These are phyloP conservation scores for Hirundichthys speculiger DNA, from an alignment of 2,113 vertebrate species.

Conservation along the genomic window DNA sequence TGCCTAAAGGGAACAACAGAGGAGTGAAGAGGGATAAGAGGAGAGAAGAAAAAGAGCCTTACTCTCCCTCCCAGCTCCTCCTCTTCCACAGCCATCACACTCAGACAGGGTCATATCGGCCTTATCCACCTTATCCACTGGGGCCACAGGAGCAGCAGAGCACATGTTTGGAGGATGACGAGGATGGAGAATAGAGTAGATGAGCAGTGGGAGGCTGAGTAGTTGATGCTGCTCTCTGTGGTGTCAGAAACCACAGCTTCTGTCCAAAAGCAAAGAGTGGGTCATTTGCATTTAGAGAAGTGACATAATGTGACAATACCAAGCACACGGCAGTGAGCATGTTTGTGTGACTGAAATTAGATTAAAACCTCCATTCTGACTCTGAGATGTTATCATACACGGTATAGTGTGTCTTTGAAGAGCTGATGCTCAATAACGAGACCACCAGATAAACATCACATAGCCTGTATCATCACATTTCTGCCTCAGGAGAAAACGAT, in stretches of 20 bases:
- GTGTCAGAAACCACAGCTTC: constrained; percentile 20
- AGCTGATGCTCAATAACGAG: neutral
- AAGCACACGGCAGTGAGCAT: constrained; percentile 5
- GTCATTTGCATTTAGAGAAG: constrained; percentile 15
- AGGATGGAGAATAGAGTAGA: constrained; percentile 21
- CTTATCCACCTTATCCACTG: constrained; percentile 40
- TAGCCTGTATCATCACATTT: constrained; percentile 23
- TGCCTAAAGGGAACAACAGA: constrained; percentile 14
- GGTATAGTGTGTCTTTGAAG: constrained; percentile 2
- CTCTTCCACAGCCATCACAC: constrained; percentile 16
- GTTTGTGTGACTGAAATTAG: constrained; percentile 9
- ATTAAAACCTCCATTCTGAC: constrained; percentile 25
- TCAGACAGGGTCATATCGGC: constrained; percentile 47
- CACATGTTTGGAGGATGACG: constrained; percentile 15
- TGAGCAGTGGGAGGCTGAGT: constrained; percentile 44
- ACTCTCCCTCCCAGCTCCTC: neutral
- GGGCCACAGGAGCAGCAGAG: constrained; percentile 21
- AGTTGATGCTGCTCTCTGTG: constrained; percentile 27
- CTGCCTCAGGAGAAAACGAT: constrained; percentile 31
- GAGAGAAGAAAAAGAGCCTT: constrained; percentile 21
- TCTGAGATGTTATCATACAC: constrained; percentile 13
- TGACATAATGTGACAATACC: neutral
- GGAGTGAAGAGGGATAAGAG: constrained; percentile 15
- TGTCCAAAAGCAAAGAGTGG: constrained; percentile 25
- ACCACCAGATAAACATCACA: constrained; percentile 27